Percentiles rank a stretch among this genome's conserved stretches.
These are phyloP conservation scores for Stylophora pistillata DNA, from an alignment of 64 coral and sea anemone genomes.

Conservation along the genomic window DNA sequence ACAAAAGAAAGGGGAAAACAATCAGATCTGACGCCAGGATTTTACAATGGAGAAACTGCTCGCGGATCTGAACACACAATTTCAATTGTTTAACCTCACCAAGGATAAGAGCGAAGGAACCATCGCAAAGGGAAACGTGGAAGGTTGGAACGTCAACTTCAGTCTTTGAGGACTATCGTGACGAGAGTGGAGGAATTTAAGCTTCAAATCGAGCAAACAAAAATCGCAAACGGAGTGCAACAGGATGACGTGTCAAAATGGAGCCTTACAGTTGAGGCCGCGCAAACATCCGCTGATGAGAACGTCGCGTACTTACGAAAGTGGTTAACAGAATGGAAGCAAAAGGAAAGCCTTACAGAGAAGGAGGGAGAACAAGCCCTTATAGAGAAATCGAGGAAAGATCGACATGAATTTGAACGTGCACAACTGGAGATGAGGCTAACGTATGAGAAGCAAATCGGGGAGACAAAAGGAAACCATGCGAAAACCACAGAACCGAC, in stretches of 20 bases:
- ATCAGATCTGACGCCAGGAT: not conserved
- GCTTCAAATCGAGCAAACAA: no score
- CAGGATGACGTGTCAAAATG: constrained; percentile 12
- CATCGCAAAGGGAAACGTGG: no score
- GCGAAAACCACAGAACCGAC: not conserved
- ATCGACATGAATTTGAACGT: constrained; percentile 4
- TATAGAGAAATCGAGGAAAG: no score
- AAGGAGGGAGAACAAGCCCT: no score
- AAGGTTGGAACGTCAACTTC: constrained; percentile 8
- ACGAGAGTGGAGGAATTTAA: constrained; percentile 20
- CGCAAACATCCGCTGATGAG: constrained; percentile 2
- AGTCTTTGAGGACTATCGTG: constrained; percentile 5
- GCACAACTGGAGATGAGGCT: no score
- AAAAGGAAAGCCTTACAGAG: no score
- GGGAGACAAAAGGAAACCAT: constrained; percentile 1
- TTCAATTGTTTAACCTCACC: constrained; percentile 17
- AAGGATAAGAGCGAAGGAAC: no score
- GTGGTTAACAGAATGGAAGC: no score
- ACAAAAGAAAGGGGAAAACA: not conserved
- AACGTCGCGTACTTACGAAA: no score
- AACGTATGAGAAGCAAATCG: constrained; percentile 25
- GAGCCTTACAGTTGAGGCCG: constrained; percentile 26
- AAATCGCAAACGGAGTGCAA: not conserved
- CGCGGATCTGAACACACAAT: constrained; percentile 1
- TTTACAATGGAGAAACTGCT: not conserved